These are phyloP conservation scores for Oreochromis aureus DNA, from an alignment of 2,113 vertebrate species.

Conservation along the genomic window DNA sequence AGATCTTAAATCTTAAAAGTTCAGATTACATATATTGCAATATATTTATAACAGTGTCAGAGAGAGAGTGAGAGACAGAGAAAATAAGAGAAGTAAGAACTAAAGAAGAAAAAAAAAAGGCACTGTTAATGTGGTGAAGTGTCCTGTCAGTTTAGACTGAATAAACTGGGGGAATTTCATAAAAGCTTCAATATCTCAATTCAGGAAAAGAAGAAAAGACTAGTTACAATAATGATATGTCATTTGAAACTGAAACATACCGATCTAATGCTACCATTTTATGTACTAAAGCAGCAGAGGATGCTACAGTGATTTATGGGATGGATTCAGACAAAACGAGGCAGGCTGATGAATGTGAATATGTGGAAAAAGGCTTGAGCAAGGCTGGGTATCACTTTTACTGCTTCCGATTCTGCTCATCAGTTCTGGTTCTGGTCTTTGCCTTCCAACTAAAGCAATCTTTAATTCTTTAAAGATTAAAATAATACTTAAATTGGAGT, in stretches of 20 bases:
- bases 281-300: background rate
- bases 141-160: background rate
- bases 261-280: background rate
- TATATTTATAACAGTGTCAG: slow-evolving; percentile 14
- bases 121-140: slow-evolving; percentile 1
- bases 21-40: slow-evolving; percentile 25
- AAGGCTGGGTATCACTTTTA: background rate
- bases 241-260: slow-evolving; percentile 49
- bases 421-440: background rate
- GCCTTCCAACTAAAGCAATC: background rate
- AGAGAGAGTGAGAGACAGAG: background rate
- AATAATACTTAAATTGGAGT: background rate
- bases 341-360: background rate
- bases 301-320: background rate
- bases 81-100: background rate
- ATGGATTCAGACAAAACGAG: background rate
- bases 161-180: background rate
- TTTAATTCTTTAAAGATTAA: background rate
- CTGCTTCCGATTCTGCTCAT: background rate
- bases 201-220: slow-evolving; percentile 51
- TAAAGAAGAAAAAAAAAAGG: background rate
- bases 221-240: slow-evolving; percentile 49
- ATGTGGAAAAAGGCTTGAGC: background rate
- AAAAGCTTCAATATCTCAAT: slow-evolving; percentile 62
- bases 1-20: background rate